phyloP scores from a whole-genome alignment of 2,888 invertebrate species.

The Tetragnatha montana region DNA sequence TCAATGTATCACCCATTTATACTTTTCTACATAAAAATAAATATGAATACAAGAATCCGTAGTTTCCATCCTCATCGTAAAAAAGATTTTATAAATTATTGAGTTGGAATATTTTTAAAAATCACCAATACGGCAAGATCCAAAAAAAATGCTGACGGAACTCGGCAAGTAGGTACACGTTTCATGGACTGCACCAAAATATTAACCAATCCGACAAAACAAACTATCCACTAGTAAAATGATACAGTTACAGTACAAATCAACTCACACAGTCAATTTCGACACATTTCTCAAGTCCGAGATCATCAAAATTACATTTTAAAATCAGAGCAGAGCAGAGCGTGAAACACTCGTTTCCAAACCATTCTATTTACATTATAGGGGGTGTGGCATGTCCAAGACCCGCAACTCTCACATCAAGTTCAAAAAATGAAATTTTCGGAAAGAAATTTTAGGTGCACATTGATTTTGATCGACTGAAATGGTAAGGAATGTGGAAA shows the following conservation, averaged over 20 bases:
- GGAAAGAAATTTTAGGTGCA: not conserved
- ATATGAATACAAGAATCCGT: too few species aligned
- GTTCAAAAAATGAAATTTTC: not conserved
- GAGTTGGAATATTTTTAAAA: too few species aligned
- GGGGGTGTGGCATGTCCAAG: conserved; percentile 63
- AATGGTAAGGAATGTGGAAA: not conserved
- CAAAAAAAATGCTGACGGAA: too few species aligned
- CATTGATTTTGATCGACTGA: not conserved
- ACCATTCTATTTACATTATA: conserved; percentile 47
- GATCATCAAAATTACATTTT: not conserved
- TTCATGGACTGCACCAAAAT: not conserved
- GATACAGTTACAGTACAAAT: not conserved
- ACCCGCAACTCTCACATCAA: conserved; percentile 40
- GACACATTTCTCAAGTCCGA: not conserved
- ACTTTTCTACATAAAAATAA: too few species aligned
- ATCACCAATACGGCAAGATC: too few species aligned
- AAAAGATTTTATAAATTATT: too few species aligned
- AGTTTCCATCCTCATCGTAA: too few species aligned
- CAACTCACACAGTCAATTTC: not conserved
- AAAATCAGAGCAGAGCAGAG: not conserved
- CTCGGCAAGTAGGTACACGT: too few species aligned
- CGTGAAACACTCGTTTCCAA: not conserved
- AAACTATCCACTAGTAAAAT: not conserved
- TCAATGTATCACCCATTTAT: too few species aligned
- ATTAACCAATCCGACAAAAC: not conserved